These are phyloP conservation scores for Apamea anceps DNA, from an alignment of 2,888 invertebrate genomes.

Conservation along the genomic window DNA sequence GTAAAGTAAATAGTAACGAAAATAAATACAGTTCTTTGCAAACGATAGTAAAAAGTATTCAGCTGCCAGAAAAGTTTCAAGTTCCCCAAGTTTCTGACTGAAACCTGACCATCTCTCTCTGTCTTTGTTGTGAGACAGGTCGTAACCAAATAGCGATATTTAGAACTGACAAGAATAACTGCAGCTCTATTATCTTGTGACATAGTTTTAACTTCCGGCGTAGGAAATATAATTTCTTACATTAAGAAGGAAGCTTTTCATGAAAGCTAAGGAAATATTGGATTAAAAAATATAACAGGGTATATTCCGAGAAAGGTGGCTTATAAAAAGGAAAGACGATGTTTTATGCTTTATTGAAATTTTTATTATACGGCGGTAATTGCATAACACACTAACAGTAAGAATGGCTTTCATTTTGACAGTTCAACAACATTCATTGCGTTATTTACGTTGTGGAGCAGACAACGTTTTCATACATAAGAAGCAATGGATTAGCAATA, in stretches of 20 bases:
- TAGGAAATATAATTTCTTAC: neutral
- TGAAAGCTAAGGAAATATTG: neutral
- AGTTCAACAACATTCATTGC: no score
- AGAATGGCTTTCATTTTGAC: no score
- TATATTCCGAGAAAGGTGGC: neutral
- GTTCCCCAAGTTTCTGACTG: conserved; percentile 66
- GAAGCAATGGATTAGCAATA: no score
- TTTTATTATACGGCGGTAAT: neutral
- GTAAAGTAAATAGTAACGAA: conserved; percentile 40
- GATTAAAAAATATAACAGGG: neutral
- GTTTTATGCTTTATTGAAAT: neutral
- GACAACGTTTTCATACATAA: no score
- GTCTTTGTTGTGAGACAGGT: conserved; percentile 53
- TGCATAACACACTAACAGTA: no score
- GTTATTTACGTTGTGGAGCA: no score
- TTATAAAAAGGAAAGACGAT: neutral
- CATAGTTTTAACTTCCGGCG: neutral
- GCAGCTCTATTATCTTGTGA: conserved; percentile 10
- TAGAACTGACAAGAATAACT: conserved; percentile 32
- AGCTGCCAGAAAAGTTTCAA: conserved; percentile 84
- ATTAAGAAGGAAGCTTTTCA: neutral
- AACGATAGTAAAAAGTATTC: conserved; percentile 80
- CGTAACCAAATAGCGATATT: conserved; percentile 21
- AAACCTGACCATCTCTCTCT: conserved; percentile 54
- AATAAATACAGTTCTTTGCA: conserved; percentile 76